Percentiles rank a stretch among this genome's conserved stretches.
Conservation (phyloP, 2,113 vertebrate species). For the Tamias sibiricus region DNA sequence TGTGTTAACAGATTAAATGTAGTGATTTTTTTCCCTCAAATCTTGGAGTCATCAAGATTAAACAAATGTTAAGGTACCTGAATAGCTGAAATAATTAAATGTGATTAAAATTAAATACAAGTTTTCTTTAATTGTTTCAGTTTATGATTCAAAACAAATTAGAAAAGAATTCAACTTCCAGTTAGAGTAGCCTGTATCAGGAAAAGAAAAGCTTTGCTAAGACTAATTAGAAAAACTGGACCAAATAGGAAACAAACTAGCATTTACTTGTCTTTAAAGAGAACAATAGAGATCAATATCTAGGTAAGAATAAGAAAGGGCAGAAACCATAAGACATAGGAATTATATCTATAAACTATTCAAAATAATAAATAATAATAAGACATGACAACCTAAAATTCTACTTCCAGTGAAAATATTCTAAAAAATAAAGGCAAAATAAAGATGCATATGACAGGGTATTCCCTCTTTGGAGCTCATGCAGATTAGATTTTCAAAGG, state of each 20-base stretch:
- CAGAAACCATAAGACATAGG: background rate
- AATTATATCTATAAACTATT: background rate
- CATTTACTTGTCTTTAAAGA: background rate
- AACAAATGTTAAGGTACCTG: background rate
- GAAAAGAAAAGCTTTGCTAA: background rate
- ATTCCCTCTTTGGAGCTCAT: background rate
- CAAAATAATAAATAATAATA: background rate
- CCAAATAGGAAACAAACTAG: background rate
- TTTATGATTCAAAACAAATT: slow-evolving; percentile 35
- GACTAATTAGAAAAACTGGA: background rate
- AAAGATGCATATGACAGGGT: background rate
- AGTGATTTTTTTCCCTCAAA: background rate
- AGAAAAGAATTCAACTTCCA: background rate
- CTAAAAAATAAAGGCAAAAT: background rate
- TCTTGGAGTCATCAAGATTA: background rate
- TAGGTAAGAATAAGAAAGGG: background rate
- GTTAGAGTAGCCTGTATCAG: background rate
- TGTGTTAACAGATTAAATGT: background rate
- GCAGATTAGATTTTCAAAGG: background rate
- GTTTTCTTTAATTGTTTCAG: background rate
- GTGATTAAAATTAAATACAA: background rate
- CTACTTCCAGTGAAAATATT: background rate
- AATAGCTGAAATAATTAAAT: slow-evolving; percentile 1
- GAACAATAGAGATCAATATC: background rate
- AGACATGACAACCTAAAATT: background rate